Percentiles rank a stretch among this genome's conserved stretches.
Evolutionary conservation across 2,797 vertebrate species (phyloP).

Genomic region (Cyclopterus lumpus): DNA sequence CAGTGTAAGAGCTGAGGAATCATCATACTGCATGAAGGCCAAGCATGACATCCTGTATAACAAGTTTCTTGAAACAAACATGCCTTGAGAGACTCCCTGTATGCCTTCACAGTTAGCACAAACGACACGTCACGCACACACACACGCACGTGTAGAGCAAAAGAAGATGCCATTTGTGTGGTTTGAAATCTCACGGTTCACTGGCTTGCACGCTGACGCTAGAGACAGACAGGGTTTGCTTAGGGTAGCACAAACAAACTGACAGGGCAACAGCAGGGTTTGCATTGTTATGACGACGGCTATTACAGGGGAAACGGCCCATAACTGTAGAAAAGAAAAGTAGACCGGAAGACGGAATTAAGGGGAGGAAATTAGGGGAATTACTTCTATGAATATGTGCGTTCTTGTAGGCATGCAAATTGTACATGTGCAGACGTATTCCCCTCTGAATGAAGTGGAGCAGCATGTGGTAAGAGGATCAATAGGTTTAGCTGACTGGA

Average conservation of each 20-base stretch:
- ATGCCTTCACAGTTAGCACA: constrained; percentile 20
- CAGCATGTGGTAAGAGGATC: constrained; percentile 79
- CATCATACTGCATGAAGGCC: constrained; percentile 35
- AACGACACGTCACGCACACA: constrained; percentile 4
- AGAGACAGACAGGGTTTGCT: constrained; percentile 46
- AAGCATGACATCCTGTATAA: constrained; percentile 57
- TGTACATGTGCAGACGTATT: constrained; percentile 55
- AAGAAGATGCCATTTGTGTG: constrained; percentile 27
- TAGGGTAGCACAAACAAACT: constrained; percentile 45
- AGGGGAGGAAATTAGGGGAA: constrained; percentile 39
- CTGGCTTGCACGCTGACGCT: constrained; percentile 30
- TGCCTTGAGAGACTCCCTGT: constrained; percentile 37
- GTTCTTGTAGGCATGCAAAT: constrained; percentile 13
- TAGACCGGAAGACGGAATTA: constrained; percentile 29
- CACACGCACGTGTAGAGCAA: constrained; percentile 1
- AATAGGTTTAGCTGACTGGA: constrained; percentile 75
- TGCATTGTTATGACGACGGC: constrained; percentile 42
- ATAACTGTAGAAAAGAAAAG: constrained; percentile 29
- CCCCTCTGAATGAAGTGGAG: constrained; percentile 64
- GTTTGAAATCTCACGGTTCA: constrained; percentile 58
- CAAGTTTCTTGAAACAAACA: constrained; percentile 56
- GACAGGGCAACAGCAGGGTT: constrained; percentile 34
- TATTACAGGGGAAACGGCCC: constrained; percentile 22
- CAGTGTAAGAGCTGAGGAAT: constrained; percentile 50
- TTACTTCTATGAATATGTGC: constrained; percentile 36